These are phyloP conservation scores for Platycheirus rosarum DNA, from an alignment of 2,888 invertebrate species.

Conservation along the genomic window DNA sequence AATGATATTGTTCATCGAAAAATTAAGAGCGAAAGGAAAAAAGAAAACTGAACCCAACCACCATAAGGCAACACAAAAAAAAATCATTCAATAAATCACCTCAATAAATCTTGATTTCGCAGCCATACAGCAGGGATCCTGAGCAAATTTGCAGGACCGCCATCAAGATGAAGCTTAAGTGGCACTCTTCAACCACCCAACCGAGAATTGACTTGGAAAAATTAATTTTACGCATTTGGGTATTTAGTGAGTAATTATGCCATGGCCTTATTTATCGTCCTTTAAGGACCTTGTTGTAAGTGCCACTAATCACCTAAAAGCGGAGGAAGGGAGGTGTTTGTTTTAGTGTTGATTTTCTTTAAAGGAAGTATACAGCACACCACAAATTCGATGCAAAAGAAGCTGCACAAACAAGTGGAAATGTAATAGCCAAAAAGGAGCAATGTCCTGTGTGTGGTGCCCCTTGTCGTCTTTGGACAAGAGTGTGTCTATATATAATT, in stretches of 20 bases:
- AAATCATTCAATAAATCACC: slow-evolving; percentile 67
- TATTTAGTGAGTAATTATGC: slow-evolving; percentile 66
- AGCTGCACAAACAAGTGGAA: slow-evolving; percentile 25
- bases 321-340: neutral
- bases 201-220: slow-evolving; percentile 30
- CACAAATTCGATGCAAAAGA: neutral
- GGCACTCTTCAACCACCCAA: neutral
- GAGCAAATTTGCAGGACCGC: slow-evolving; percentile 65
- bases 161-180: slow-evolving; percentile 29
- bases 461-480: neutral
- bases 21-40: slow-evolving; percentile 11
- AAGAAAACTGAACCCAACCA: slow-evolving; percentile 1
- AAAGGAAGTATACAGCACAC: too few species aligned
- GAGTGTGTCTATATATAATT: slow-evolving; percentile 31
- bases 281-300: slow-evolving; percentile 38
- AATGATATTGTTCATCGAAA: slow-evolving; percentile 13
- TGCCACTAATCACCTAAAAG: slow-evolving; percentile 23
- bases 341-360: too few species aligned
- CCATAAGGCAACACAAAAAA: slow-evolving; percentile 27
- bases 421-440: slow-evolving; percentile 44
- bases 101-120: slow-evolving; percentile 71
- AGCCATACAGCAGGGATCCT: slow-evolving; percentile 13
- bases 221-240: slow-evolving; percentile 68
- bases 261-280: slow-evolving; percentile 54
- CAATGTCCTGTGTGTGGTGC: slow-evolving; percentile 37